Percentiles rank a stretch among this genome's conserved stretches.
Evolutionary conservation across 2,888 invertebrate genomes (phyloP).

Genomic region (Hyppa rectilinea): DNA sequence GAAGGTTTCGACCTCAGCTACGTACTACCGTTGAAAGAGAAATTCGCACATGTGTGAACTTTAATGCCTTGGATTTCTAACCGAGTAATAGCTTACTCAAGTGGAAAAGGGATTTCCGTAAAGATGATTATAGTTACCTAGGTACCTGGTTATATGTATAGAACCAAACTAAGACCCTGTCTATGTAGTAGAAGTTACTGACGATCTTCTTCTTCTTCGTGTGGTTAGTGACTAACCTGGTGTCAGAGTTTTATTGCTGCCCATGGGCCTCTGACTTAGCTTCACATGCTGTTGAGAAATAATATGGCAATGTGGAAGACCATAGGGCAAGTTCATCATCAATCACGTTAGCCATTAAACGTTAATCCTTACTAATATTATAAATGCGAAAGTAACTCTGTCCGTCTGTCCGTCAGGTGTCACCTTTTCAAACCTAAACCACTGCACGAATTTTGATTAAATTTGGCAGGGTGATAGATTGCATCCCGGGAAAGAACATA

Average conservation of each 20-base stretch:
- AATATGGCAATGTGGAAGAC: neutral
- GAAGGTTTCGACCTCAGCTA: slow-evolving; percentile 46
- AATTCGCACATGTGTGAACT: slow-evolving; percentile 52
- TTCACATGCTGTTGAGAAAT: too few species aligned
- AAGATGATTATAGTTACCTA: slow-evolving; percentile 34
- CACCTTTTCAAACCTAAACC: too few species aligned
- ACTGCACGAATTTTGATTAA: too few species aligned
- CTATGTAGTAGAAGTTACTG: neutral
- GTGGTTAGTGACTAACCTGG: too few species aligned
- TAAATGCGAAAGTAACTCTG: too few species aligned
- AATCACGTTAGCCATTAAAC: neutral
- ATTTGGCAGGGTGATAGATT: too few species aligned
- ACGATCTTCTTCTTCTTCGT: too few species aligned
- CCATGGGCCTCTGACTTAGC: too few species aligned
- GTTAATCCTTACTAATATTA: too few species aligned
- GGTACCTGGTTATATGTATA: neutral
- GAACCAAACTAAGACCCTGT: neutral
- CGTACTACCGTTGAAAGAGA: slow-evolving; percentile 33
- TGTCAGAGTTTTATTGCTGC: too few species aligned
- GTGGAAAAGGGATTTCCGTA: slow-evolving; percentile 21
- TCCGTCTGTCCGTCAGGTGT: too few species aligned
- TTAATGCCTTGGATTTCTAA: slow-evolving; percentile 57
- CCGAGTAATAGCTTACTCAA: slow-evolving; percentile 33
- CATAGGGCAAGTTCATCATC: neutral
- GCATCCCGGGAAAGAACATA: too few species aligned